phyloP scores from a whole-genome alignment of 2,113 vertebrate genomes.

The Marcusenius ussheri region DNA sequence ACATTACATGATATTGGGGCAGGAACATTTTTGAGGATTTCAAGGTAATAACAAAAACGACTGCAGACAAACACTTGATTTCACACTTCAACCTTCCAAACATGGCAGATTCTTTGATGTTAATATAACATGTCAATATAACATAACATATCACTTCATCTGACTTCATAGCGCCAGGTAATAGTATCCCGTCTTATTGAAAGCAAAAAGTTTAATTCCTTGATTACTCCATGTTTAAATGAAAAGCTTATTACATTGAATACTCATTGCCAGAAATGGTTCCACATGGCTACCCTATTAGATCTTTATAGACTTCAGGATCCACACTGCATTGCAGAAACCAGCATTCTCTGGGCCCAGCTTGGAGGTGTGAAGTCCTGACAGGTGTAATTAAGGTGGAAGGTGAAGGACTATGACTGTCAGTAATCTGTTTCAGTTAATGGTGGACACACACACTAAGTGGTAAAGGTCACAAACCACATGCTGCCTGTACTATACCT shows the following conservation, averaged over 20 bases:
- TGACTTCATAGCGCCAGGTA: not conserved
- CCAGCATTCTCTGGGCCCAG: not conserved
- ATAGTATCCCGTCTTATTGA: not conserved
- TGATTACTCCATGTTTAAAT: not conserved
- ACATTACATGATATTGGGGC: not conserved
- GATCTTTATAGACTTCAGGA: not conserved
- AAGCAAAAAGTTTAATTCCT: not conserved
- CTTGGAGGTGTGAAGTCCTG: constrained; percentile 3
- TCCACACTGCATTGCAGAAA: not conserved
- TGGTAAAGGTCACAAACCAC: not conserved
- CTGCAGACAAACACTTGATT: not conserved
- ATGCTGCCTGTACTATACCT: not conserved
- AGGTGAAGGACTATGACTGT: not conserved
- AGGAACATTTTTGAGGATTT: not conserved
- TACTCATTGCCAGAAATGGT: not conserved
- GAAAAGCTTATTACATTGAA: constrained; percentile 7
- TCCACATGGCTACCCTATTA: not conserved
- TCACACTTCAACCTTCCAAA: not conserved
- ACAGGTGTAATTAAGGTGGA: constrained; percentile 25
- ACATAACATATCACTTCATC: not conserved
- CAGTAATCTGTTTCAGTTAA: constrained; percentile 11
- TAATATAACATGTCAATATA: constrained; percentile 15
- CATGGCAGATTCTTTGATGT: not conserved
- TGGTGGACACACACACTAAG: not conserved
- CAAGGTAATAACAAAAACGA: not conserved